Evolutionary conservation across 2,797 vertebrate species (phyloP).

Genomic region (Jordanella pulchra): DNA sequence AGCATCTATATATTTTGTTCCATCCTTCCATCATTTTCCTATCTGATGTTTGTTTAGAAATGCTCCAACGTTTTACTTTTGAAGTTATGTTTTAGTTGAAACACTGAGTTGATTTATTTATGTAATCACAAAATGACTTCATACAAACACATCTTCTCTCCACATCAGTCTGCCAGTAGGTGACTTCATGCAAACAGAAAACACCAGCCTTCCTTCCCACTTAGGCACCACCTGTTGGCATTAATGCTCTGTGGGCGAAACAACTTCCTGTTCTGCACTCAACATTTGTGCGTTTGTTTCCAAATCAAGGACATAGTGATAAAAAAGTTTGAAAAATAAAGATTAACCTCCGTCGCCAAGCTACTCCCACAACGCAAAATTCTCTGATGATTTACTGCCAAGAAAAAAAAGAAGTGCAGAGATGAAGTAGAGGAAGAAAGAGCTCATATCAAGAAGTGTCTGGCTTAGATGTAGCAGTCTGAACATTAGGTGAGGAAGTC

Average conservation of each 20-base stretch:
- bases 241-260: conserved; percentile 7
- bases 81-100: background rate
- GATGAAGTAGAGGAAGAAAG: conserved; percentile 19
- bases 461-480: conserved; percentile 2
- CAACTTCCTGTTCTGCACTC: conserved; percentile 40
- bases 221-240: conserved; percentile 5
- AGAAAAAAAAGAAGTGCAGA: conserved; percentile 12
- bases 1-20: background rate
- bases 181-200: conserved; percentile 2
- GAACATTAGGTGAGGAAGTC: conserved; percentile 21
- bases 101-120: background rate
- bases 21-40: background rate
- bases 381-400: conserved; percentile 46
- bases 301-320: conserved; percentile 48
- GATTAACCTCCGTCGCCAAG: conserved; percentile 62
- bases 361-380: conserved; percentile 32
- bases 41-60: background rate
- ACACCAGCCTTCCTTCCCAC: conserved; percentile 18
- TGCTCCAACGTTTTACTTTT: background rate
- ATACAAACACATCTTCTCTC: background rate
- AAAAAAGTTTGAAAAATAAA: conserved; percentile 25
- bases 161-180: background rate
- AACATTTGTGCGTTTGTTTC: conserved; percentile 21
- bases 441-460: conserved; percentile 3
- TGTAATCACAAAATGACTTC: background rate